phyloP scores from a whole-genome alignment of 2,113 vertebrate genomes.

The Pimephales promelas region DNA sequence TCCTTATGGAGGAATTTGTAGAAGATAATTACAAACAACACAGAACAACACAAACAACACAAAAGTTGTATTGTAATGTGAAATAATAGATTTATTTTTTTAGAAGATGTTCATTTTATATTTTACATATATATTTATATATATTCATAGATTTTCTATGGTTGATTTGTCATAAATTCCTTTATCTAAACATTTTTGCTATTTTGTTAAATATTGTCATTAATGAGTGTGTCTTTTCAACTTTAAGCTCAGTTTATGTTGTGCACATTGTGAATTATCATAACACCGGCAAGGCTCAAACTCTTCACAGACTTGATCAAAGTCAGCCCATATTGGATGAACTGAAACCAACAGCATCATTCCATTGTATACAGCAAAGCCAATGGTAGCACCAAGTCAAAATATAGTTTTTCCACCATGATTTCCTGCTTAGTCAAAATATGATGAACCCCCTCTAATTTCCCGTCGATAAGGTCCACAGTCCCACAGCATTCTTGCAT shows the following conservation, averaged over 20 bases:
- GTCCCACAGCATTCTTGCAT: not conserved
- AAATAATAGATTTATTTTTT: conserved; percentile 31
- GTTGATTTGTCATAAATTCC: conserved; percentile 70
- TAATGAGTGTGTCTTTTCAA: conserved; percentile 16
- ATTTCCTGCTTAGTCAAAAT: not conserved
- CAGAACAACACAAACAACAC: not conserved
- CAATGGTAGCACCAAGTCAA: conserved; percentile 18
- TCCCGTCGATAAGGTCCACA: conserved; percentile 5
- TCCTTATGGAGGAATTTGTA: not conserved
- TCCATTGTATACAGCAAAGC: not conserved
- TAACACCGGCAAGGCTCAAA: not conserved
- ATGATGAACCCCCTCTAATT: not conserved
- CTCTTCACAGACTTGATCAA: not conserved
- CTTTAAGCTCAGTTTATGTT: conserved; percentile 11
- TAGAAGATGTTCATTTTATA: conserved; percentile 26
- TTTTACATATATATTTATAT: not conserved
- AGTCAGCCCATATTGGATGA: not conserved
- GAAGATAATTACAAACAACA: not conserved
- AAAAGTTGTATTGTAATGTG: not conserved
- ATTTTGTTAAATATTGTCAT: conserved; percentile 60
- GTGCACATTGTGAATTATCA: conserved; percentile 17
- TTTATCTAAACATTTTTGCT: conserved; percentile 60
- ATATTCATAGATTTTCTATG: conserved; percentile 26
- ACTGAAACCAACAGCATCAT: not conserved
- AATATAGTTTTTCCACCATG: not conserved